phyloP scores from a whole-genome alignment of 2,888 invertebrate species.

The Cyrtodaria siliqua region DNA sequence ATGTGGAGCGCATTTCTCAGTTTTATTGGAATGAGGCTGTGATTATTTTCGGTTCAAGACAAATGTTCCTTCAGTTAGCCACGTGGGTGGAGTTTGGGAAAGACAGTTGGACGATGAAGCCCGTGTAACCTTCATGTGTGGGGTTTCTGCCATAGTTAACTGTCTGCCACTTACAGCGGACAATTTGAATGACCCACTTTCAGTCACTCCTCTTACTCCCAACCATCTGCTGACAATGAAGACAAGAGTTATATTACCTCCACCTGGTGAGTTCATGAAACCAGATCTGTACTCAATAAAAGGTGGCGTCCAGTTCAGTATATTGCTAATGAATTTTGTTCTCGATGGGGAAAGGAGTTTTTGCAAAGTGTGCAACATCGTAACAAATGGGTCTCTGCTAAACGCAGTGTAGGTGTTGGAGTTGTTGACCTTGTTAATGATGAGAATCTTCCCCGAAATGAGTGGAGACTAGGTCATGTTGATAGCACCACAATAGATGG shows the following conservation, averaged over 20 bases:
- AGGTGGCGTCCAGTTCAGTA: slow-evolving; percentile 62
- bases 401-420: slow-evolving; percentile 45
- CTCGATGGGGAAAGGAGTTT: slow-evolving; percentile 61
- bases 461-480: slow-evolving; percentile 50
- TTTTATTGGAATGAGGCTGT: slow-evolving; percentile 33
- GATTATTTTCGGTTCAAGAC: slow-evolving; percentile 48
- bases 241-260: slow-evolving; percentile 46
- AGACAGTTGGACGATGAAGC: slow-evolving; percentile 60
- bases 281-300: slow-evolving; percentile 52
- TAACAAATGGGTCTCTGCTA: slow-evolving; percentile 13
- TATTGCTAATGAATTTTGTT: slow-evolving; percentile 66
- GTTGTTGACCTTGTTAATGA: slow-evolving; percentile 65
- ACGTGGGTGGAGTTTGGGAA: slow-evolving; percentile 74
- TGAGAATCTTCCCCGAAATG: slow-evolving; percentile 43
- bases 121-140: slow-evolving; percentile 60
- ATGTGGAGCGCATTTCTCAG: slow-evolving; percentile 11
- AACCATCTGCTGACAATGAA: slow-evolving; percentile 64
- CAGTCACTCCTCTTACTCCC: slow-evolving; percentile 55
- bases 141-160: slow-evolving; percentile 58
- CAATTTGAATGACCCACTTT: slow-evolving; percentile 45
- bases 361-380: slow-evolving; percentile 36
- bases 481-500: too few relatives aligned
- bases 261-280: slow-evolving; percentile 57
- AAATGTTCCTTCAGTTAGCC: slow-evolving; percentile 69
- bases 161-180: slow-evolving; percentile 55